Base-by-base conservation (phyloP, 2,113 vertebrate species). In the Tupaia tana region DNA sequence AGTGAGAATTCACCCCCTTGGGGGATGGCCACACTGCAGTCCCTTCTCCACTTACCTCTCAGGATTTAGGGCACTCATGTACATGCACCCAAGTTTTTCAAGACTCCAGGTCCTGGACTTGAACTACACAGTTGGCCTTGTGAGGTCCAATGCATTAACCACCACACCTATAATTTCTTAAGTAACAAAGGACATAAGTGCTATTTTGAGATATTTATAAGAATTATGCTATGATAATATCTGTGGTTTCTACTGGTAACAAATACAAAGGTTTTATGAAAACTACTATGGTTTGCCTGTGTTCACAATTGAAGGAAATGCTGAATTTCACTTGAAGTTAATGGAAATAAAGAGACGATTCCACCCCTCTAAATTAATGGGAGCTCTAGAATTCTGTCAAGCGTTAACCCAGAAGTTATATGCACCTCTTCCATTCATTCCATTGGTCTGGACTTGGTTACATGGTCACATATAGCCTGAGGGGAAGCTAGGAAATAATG, bases 161-260 rank as follows among this genome's bases (percentile, higher is more conserved):
- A 43, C 43, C 43, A 43, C 43, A 43, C 43, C 43, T 43, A 43
- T 43, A 43, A 43, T 43, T 43, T 43, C 43, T 43, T 52, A 70
- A 91, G n/a, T 63, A 93, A 29, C 77, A 80, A 89, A 94, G 31
- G 43, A 9, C 22, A 34, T 52, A 6, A 12, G 16, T 86, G 59
- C 25, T 82, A 61, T 84, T 95, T 95, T 87, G 56, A 94, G 74
- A 77, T 87, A 24, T 89, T 64, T 82, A 6, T 29, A 93, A 74
- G 43, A 82, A 81, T 8, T 84, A 0, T 82, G 14, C 25, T 29
- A 64, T 64, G 63, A 34, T 19, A 63, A 54, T 59, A 71, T 29
- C 77, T 89, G 64, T 79, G 52, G 25, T 95, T 71, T 75, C 69
- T 94, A 0, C 89, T 81, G 73, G 66, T 90, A 58, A 91, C 61